Evolutionary conservation across 23 tunicate species (phyloP).

Genomic region (Halocynthia aurantium): DNA sequence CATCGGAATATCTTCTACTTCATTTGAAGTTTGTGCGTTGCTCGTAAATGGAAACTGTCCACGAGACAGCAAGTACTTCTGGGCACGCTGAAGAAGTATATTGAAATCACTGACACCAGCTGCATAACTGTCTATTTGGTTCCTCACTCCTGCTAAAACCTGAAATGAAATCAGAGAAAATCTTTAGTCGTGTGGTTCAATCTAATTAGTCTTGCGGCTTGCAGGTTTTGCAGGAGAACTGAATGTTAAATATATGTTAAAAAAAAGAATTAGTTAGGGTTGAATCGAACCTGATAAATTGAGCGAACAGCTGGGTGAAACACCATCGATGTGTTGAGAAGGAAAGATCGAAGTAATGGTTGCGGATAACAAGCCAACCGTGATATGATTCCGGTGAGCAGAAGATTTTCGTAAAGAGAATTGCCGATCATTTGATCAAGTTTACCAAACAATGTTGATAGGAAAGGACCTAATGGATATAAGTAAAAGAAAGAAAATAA

Average conservation of each 20-base stretch:
- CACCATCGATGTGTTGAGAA: constrained; percentile 87
- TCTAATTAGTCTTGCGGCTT: neutral
- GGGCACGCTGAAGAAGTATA: constrained; percentile 59
- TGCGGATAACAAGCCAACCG: constrained; percentile 78
- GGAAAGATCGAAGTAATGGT: constrained; percentile 78
- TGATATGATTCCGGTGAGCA: constrained; percentile 85
- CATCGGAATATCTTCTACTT: constrained; percentile 54
- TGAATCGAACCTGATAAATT: constrained; percentile 55
- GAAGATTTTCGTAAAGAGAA: constrained; percentile 80
- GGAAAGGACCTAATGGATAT: constrained; percentile 57
- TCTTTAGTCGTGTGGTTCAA: neutral
- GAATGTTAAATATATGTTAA: too few species aligned
- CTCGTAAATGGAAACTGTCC: constrained; percentile 46
- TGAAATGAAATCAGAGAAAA: neutral
- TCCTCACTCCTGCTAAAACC: constrained; percentile 75
- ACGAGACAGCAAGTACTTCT: constrained; percentile 77
- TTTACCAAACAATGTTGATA: constrained; percentile 82
- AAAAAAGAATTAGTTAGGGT: neutral
- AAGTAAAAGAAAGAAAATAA: neutral
- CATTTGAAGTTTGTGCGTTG: neutral
- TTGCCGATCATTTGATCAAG: constrained; percentile 93
- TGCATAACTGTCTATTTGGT: constrained; percentile 63
- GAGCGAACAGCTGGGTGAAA: constrained; percentile 88
- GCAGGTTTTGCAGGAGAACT: too few species aligned
- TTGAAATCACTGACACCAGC: constrained; percentile 37